Evolutionary conservation across 2,797 vertebrate species (phyloP), one percentile per base, ranked within the genome.

Genomic region (Aselliscus stoliczkanus): DNA sequence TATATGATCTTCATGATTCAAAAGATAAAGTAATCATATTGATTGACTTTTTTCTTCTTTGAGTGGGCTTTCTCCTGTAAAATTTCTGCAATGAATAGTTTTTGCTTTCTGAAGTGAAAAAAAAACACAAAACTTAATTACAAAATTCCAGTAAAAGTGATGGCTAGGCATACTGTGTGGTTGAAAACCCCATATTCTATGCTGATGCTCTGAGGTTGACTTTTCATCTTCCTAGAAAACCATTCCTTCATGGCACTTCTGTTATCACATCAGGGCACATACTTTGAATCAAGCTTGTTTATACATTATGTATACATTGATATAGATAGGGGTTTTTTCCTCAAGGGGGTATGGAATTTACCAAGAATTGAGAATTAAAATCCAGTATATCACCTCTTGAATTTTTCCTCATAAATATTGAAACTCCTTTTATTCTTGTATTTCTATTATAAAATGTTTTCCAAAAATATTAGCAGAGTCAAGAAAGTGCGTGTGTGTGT

Each of bases 21-120:
- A 65, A 88, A 64, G 13, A 65, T 80, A 14, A 82, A 76, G 69
- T 29, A 47, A 39, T 14, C 17, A 25, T 60, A 14, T 72, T 42
- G 42, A 70, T 8, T 58, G 10, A 50, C 9, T 34, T 70, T 13
- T 65, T 21, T 62, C 2, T 58, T 70, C 34, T 54, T 52, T 92
- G 3, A 42, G 0, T 65, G 29, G 50, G 29, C 4, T 72, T 54
- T 14, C 27, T 64, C 3, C 4, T 29, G 8, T 42, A 25, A 88
- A 37, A 88, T 62, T 65, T 84, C 69, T 90, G 52, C 3, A 81
- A n/a, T 56, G 47, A 69, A 31, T 70, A 27, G 39, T 67, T 93
- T 39, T 65, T 56, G 56, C 3, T 39, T 83, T 81, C 52, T 81
- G 58, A 80, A 60, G 76, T 50, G 17, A 12, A 79, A 79, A 89